Percentiles rank a stretch among this genome's conserved stretches.
Conservation (phyloP, 2,797 vertebrate genomes). For the Chelmon rostratus region DNA sequence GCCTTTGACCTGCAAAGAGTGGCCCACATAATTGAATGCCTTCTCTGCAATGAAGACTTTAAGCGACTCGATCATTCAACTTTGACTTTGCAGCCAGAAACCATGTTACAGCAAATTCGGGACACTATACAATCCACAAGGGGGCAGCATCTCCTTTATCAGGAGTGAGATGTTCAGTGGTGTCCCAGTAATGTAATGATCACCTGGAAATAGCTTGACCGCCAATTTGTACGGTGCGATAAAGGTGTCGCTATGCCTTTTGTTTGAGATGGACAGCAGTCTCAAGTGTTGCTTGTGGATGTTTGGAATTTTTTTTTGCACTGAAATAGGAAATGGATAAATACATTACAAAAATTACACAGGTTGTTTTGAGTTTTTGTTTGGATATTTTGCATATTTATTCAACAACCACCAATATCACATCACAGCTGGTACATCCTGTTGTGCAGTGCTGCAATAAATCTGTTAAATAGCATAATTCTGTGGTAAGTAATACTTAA, state of each 20-base stretch:
- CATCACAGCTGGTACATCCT: constrained; percentile 8
- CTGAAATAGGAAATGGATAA: constrained; percentile 44
- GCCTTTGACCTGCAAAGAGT: constrained; percentile 92
- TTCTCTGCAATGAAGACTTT: constrained; percentile 93
- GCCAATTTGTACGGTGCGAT: constrained; percentile 39
- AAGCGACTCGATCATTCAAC: constrained; percentile 84
- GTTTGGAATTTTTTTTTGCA: constrained; percentile 62
- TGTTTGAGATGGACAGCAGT: constrained; percentile 26
- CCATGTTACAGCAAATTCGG: constrained; percentile 85
- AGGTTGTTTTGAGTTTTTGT: constrained; percentile 15
- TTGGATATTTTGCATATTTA: constrained; percentile 41
- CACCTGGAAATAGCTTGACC: constrained; percentile 66
- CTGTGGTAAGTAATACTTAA: constrained; percentile 32
- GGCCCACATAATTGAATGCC: constrained; percentile 88
- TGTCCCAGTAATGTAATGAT: neutral
- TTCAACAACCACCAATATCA: constrained; percentile 35
- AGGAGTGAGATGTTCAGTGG: constrained; percentile 55
- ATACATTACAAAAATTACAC: constrained; percentile 25
- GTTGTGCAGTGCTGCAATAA: constrained; percentile 13
- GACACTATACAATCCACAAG: constrained; percentile 85
- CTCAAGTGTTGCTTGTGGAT: constrained; percentile 50
- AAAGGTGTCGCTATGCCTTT: constrained; percentile 18
- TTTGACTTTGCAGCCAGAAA: constrained; percentile 83
- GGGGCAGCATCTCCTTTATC: constrained; percentile 80
- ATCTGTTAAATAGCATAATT: constrained; percentile 29